Evolutionary conservation across 2,888 invertebrate genomes (phyloP), one percentile per base, ranked within the genome.

Genomic region (Lithophane leautieri): DNA sequence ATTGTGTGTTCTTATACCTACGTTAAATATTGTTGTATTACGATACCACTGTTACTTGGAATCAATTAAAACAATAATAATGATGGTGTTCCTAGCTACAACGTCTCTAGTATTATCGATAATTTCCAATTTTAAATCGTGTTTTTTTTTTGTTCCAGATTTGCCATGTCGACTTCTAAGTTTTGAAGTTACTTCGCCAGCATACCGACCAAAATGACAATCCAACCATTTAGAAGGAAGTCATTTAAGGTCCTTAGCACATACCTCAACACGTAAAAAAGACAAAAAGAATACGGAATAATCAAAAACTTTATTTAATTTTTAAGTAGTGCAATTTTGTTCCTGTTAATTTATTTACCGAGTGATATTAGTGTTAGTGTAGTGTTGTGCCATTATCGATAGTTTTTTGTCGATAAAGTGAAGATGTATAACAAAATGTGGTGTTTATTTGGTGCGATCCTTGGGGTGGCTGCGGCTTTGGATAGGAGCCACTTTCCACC

Each of bases 401-500:
- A 81, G 84, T 65, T 73, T 84, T 81, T 73, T 81, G 56, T 80
- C 84, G 85, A 85, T 81, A 81, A 73, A 83, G 79, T 88, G 86
- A 92, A 90, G 83, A 93, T 94, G 90, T 87, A 80, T 76, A 90
- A 56, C 60, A 81, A 90, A 76, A 91, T 94, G 92, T 93, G 90
- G 94, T 92, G 89, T 89, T 89, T 93, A n/a, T 56, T 92, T 67
- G 85, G 87, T 78, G 86, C 93, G 72, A 81, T 94, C 80, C 73
- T 94, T 81, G 88, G 91, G 82, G 92, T 90, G 70, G 91, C 89
- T 70, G 94, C 92, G 74, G 92, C 89, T 6, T 93, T 94, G 14
- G 96, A 97, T 85, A 91, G 96, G 89, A 95, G 92, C 79, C 91
- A 91, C 47, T 90, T 96, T 81, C 97, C 97, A 70, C 97, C 97